Evolutionary conservation across 2,888 invertebrate species (phyloP).

Genomic region (Andricus curvator): DNA sequence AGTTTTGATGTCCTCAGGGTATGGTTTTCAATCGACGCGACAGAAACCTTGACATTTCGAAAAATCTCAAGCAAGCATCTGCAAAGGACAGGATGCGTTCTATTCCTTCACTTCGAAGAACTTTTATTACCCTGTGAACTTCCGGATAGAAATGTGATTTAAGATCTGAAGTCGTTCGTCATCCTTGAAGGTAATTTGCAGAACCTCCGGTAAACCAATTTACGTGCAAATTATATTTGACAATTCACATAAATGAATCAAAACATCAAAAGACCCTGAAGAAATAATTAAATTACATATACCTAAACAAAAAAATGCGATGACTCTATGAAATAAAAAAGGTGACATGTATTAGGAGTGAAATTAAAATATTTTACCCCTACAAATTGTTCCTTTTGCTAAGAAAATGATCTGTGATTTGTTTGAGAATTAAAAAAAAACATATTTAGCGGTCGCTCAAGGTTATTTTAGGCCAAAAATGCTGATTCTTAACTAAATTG

Average conservation of each 20-base stretch:
- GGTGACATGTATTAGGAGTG: too few relatives aligned
- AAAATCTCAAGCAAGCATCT: slow-evolving; percentile 23
- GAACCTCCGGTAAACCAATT: slow-evolving; percentile 20
- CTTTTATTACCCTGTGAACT: slow-evolving; percentile 25
- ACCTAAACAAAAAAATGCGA: too few relatives aligned
- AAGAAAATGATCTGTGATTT: too few relatives aligned
- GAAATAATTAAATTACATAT: neutral
- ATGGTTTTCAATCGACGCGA: slow-evolving; percentile 23
- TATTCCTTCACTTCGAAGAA: slow-evolving; percentile 1
- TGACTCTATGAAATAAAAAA: too few relatives aligned
- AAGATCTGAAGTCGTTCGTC: slow-evolving; percentile 19
- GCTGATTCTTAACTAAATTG: too few relatives aligned
- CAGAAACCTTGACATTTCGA: slow-evolving; percentile 32
- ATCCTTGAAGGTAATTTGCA: neutral
- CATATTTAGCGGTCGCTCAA: too few relatives aligned
- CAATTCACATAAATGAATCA: neutral
- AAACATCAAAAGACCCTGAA: neutral
- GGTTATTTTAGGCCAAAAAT: too few relatives aligned
- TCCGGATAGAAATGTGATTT: slow-evolving; percentile 21
- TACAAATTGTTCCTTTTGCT: too few relatives aligned
- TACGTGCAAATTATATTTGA: slow-evolving; percentile 12
- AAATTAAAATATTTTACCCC: too few relatives aligned
- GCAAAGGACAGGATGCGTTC: slow-evolving; percentile 24
- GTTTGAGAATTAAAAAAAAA: too few relatives aligned
- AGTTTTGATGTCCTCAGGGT: slow-evolving; percentile 1